phyloP scores from a whole-genome alignment of 2,888 invertebrate genomes.

The Sinohyriopsis cumingii region DNA sequence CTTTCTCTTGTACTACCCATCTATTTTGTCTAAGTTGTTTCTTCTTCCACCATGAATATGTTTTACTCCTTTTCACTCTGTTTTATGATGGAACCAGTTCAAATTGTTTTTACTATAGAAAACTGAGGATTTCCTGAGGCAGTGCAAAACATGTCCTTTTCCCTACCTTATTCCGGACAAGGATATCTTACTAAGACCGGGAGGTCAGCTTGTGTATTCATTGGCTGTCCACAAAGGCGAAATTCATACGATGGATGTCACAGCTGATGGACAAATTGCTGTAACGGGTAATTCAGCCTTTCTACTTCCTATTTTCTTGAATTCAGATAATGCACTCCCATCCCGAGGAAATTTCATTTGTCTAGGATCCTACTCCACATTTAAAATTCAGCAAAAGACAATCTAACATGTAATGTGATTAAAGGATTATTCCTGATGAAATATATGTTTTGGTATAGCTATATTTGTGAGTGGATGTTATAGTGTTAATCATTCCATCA shows the following conservation, averaged over 20 bases:
- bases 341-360: background rate
- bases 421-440: too few relatives aligned
- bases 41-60: too few relatives aligned
- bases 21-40: too few relatives aligned
- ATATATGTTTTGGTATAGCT: too few relatives aligned
- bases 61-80: too few relatives aligned
- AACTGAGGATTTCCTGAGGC: slow-evolving; percentile 32
- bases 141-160: slow-evolving; percentile 37
- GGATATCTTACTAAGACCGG: slow-evolving; percentile 47
- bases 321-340: background rate
- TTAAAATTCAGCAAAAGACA: too few relatives aligned
- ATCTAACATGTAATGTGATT: too few relatives aligned
- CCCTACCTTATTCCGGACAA: slow-evolving; percentile 49
- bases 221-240: slow-evolving; percentile 55
- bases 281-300: slow-evolving; percentile 11
- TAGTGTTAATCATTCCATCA: too few relatives aligned
- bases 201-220: slow-evolving; percentile 55
- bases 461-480: too few relatives aligned
- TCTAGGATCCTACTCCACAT: too few relatives aligned
- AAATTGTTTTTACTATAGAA: slow-evolving; percentile 10
- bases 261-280: slow-evolving; percentile 42
- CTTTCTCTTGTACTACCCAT: too few relatives aligned
- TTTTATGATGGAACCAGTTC: too few relatives aligned
- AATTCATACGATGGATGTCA: slow-evolving; percentile 48
- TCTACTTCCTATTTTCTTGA: background rate